Base-by-base conservation (phyloP, 2,888 invertebrate genomes). In the Periphyllus acericola region DNA sequence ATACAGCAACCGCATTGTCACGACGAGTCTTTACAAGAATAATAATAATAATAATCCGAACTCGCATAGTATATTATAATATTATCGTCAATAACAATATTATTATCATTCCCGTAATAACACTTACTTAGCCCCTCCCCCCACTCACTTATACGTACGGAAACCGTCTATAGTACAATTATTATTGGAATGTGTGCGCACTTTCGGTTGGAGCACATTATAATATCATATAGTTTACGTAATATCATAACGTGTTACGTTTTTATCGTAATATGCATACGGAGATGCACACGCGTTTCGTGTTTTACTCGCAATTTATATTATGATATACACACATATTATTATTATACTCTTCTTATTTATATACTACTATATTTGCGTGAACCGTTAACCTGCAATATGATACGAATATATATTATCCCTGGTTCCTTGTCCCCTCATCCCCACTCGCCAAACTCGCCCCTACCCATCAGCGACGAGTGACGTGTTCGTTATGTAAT, bases 181-280 rank as follows among this genome's bases (percentile, higher is more conserved):
- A 32, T 17, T 83, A 55, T 55, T 55, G 74, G 21, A 74, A 74
- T 29, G 66, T n/a, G 72, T 83, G 55, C 72, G 82, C 46, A 34
- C 72, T 71, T 34, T 46, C 5, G 32, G 55, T 82, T 52, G 55
- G 19, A 72, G n/a, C 55, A 83, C 74, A 36, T 55, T 17, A 72
- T 36, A 72, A 40, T 36, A 36, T 40, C 21, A 74, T 25, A 25
- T 60, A 60, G n/a, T 60, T 25, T 60, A 60, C 3, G 6, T 21
- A 60, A 3, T 1, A 8, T 8, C 11, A 9, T 46, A 46, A 9
- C n/a, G 66, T 9, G 66, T 66, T 9, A n/a, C 8, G 17, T n/a
- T 6, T 8, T 29, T 66, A 8, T n/a, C 29, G 29, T 46, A 46
- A 11, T 14, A 9, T 14, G 14, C 46, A 46, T 1, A 55, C 21